Conservation (phyloP, 2,888 invertebrate species). For the Brenthis hecate region DNA sequence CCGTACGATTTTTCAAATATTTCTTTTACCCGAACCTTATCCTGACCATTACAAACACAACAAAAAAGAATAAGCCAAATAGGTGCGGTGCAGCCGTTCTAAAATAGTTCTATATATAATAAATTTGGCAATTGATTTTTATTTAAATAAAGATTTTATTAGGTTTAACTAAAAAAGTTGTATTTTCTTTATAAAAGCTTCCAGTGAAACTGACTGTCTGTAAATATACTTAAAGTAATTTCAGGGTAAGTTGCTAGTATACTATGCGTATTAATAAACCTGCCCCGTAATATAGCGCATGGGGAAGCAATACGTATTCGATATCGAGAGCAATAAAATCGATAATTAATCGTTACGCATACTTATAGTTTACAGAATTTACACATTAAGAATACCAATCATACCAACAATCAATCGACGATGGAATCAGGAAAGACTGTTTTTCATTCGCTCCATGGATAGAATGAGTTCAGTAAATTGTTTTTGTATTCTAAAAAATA, state of each 20-base stretch:
- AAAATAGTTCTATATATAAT: too few species aligned
- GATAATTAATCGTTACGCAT: conserved; percentile 32
- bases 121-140: too few species aligned
- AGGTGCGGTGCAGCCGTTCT: too few species aligned
- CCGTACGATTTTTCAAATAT: too few species aligned
- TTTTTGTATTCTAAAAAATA: conserved; percentile 29
- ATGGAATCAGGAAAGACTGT: conserved; percentile 38
- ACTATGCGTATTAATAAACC: neutral
- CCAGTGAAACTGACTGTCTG: too few species aligned
- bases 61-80: too few species aligned
- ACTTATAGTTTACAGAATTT: conserved; percentile 28
- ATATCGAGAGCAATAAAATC: conserved; percentile 31
- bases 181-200: too few species aligned
- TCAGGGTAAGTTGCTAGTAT: neutral
- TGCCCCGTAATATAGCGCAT: conserved; percentile 3
- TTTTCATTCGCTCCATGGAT: conserved; percentile 26
- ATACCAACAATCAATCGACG: conserved; percentile 30
- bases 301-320: conserved; percentile 28
- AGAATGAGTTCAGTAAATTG: conserved; percentile 26
- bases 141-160: too few species aligned
- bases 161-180: too few species aligned
- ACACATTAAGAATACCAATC: conserved; percentile 27
- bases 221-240: neutral
- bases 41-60: too few species aligned
- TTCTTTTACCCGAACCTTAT: too few species aligned